Base-by-base conservation (phyloP, 1,140 invertebrate genomes). In the Drosophila jambulina region DNA sequence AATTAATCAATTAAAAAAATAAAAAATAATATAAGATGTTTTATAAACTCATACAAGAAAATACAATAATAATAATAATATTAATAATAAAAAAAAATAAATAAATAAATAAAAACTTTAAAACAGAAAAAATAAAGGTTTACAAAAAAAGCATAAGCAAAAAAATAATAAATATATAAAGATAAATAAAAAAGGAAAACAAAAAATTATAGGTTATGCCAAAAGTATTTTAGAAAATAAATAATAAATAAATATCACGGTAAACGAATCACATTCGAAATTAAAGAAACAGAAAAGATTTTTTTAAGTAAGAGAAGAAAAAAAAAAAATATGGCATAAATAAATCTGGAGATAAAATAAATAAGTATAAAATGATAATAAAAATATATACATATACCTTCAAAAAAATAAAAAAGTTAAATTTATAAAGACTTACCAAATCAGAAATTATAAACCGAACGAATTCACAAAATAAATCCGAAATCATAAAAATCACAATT, bases 401-500 rank as follows among this genome's bases (percentile, higher is more conserved):
- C 43, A 13, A 46, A 51, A 38, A 32, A 68, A 51, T 38, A 4
- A 56, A 42, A 57, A 51, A 29, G 2, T 40, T 40, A 40, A 74
- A 19, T 29, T 51, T 23, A 61, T 60, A n/a, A 61, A 61, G 12
- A 80, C 54, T 65, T 63, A 70, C 76, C 29, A 60, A 56, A 48
- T 46, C 23, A 51, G 25, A 67, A 43, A 23, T 21, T 6, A 45
- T 27, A n/a, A 75, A 64, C 25, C 21, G 23, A 59, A 19, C 38
- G 10, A 21, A 23, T 23, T 40, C 23, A 65, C 42, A 40, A 29
- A 32, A 42, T 3, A 40, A 38, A 4, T 23, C 40, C 8, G 5
- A 60, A 49, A 49, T 45, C 3, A 54, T 19, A 23, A 10, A 15
- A 51, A 7, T 34, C 34, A 53, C 27, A 21, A 3, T 8, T 17